Percentiles rank a stretch among this genome's conserved stretches.
These are phyloP conservation scores for Hippoglossus hippoglossus DNA, from an alignment of 2,797 vertebrate species.

Conservation along the genomic window DNA sequence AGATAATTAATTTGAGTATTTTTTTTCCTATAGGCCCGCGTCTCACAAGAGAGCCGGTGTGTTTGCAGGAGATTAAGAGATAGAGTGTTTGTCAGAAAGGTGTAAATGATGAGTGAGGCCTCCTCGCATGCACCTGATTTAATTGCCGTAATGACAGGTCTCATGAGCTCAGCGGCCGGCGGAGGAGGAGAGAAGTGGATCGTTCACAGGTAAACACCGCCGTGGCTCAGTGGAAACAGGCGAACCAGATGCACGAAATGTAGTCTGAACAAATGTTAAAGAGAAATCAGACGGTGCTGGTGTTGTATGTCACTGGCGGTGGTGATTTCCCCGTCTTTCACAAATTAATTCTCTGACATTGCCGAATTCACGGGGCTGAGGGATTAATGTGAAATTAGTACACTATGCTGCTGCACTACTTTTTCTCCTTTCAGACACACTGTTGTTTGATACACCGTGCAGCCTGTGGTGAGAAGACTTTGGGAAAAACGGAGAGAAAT, in stretches of 20 bases:
- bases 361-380: constrained; percentile 29
- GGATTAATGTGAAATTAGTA: constrained; percentile 54
- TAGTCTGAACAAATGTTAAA: constrained; percentile 9
- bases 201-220: constrained; percentile 46
- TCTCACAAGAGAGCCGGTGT: constrained; percentile 91
- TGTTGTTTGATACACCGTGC: constrained; percentile 51
- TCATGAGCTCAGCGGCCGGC: constrained; percentile 85
- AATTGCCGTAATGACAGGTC: constrained; percentile 93
- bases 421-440: constrained; percentile 42
- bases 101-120: constrained; percentile 91
- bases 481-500: constrained; percentile 59
- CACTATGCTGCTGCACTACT: constrained; percentile 46
- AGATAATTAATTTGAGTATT: constrained; percentile 94
- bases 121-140: constrained; percentile 90
- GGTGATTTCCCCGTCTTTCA: constrained; percentile 40
- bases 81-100: constrained; percentile 92
- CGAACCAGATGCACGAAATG: neutral
- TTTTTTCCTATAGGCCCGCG: constrained; percentile 83
- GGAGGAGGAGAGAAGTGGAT: constrained; percentile 74
- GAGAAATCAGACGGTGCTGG: neutral
- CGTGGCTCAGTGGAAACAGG: constrained; percentile 8
- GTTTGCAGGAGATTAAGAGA: constrained; percentile 95
- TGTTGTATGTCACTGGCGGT: constrained; percentile 9
- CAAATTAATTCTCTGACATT: constrained; percentile 32
- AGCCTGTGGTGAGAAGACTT: constrained; percentile 61